A percentile compares a stretch with the other conserved stretches of the same genome.
These are phyloP conservation scores for Caenorhabditis afra DNA, from an alignment of 2,888 invertebrate genomes.

Conservation along the genomic window DNA sequence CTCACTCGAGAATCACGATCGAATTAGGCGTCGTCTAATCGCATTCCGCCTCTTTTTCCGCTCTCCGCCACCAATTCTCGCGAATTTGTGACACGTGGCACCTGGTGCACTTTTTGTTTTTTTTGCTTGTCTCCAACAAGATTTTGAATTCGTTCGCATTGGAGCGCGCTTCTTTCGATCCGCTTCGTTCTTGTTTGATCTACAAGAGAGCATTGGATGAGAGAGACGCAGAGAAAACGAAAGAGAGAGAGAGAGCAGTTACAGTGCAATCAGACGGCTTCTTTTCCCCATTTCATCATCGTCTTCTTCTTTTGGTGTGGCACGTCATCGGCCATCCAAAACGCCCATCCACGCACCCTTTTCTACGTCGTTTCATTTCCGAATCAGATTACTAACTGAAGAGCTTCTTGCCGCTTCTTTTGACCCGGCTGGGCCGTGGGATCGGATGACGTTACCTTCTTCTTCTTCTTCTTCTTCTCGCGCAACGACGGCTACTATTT, in stretches of 20 bases:
- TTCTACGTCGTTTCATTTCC: constrained; percentile 41
- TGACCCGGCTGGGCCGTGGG: constrained; percentile 9
- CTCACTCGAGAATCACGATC: too few relatives aligned
- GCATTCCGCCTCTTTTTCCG: background rate
- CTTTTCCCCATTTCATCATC: background rate
- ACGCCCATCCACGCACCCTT: background rate
- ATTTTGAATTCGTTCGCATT: too few relatives aligned
- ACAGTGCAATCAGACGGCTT: too few relatives aligned
- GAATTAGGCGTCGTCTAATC: background rate
- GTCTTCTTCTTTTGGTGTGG: too few relatives aligned
- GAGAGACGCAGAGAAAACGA: too few relatives aligned
- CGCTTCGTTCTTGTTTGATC: too few relatives aligned
- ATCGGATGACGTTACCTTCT: constrained; percentile 53
- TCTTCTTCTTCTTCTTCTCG: constrained; percentile 20
- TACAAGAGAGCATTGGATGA: too few relatives aligned
- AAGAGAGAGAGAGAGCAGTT: background rate
- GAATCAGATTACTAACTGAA: constrained; percentile 52
- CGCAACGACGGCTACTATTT: background rate
- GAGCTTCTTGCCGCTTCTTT: constrained; percentile 29
- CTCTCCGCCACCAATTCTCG: background rate
- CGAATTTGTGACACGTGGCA: background rate
- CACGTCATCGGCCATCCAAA: constrained; percentile 19
- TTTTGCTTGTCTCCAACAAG: too few relatives aligned
- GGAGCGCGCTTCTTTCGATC: too few relatives aligned
- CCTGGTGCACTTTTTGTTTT: constrained; percentile 2